Conservation (phyloP, 1,140 invertebrate genomes). For the Schmidtea mediterranea region DNA sequence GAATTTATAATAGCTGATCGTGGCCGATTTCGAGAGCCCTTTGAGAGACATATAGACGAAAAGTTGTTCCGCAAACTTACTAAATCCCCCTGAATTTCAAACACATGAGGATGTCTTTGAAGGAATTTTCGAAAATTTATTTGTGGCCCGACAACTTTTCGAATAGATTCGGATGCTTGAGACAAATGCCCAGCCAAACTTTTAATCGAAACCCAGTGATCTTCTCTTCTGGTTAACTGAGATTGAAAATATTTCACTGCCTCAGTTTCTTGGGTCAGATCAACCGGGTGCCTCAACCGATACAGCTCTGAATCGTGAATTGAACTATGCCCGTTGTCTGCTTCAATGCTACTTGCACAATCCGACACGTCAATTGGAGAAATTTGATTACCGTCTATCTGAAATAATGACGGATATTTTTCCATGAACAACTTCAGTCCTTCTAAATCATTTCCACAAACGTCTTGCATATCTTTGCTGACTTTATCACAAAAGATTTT, state of each 20-base stretch:
- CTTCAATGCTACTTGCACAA: no score
- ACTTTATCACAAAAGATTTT: conserved; percentile 25
- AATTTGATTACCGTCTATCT: conserved; percentile 15
- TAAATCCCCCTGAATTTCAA: conserved; percentile 22
- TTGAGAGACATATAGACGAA: no score
- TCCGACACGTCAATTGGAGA: not conserved
- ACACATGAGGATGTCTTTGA: conserved; percentile 23
- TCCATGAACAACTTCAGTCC: conserved; percentile 26
- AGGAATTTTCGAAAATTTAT: conserved; percentile 24
- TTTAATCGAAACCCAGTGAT: conserved; percentile 23
- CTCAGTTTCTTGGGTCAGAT: conserved; percentile 23
- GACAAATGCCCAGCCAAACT: conserved; percentile 27
- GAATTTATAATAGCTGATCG: no score
- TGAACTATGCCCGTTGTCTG: no score
- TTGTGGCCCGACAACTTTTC: conserved; percentile 26
- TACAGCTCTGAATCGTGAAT: no score
- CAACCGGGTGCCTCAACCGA: conserved; percentile 6
- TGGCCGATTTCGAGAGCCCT: no score
- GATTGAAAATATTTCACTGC: conserved; percentile 26
- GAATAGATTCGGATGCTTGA: conserved; percentile 22
- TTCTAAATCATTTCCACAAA: conserved; percentile 25
- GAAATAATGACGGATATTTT: conserved; percentile 28
- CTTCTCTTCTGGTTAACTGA: conserved; percentile 21
- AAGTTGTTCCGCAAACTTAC: conserved; percentile 10
- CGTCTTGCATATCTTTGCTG: conserved; percentile 24